Evolutionary conservation across 2,113 vertebrate species (phyloP).

Genomic region (Cisticola juncidis): DNA sequence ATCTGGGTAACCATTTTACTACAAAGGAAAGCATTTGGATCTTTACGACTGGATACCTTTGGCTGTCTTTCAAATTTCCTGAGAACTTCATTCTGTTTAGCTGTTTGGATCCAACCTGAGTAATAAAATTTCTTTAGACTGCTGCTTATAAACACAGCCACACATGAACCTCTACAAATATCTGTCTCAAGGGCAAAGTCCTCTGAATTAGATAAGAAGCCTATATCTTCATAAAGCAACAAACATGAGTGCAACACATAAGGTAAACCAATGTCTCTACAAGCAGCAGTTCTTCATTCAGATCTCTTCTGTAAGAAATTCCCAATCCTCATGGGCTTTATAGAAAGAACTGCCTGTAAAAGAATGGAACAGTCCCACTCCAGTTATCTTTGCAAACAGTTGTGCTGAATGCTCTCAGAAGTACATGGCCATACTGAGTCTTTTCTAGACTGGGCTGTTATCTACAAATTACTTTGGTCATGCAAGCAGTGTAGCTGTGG

Average conservation of each 20-base stretch:
- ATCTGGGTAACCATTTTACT: neutral
- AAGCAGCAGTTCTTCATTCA: neutral
- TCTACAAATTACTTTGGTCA: neutral
- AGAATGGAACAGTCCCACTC: neutral
- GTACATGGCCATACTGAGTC: neutral
- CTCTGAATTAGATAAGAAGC: neutral
- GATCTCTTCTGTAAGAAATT: neutral
- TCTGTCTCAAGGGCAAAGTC: neutral
- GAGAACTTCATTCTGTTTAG: neutral
- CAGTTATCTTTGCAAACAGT: neutral
- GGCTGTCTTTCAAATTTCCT: neutral
- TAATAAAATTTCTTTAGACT: neutral
- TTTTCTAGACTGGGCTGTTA: neutral
- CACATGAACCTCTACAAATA: neutral
- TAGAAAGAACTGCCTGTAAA: neutral
- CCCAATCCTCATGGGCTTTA: neutral
- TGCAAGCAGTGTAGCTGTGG: fast-evolving
- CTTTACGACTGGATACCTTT: neutral
- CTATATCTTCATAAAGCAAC: neutral
- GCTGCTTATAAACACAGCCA: neutral
- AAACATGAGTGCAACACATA: neutral
- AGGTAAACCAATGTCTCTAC: neutral
- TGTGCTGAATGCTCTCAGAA: neutral
- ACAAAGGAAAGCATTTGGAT: neutral
- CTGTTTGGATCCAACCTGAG: neutral